These are phyloP conservation scores for Sinotaia quadrata DNA, from an alignment of 2,888 invertebrate species.

Conservation along the genomic window DNA sequence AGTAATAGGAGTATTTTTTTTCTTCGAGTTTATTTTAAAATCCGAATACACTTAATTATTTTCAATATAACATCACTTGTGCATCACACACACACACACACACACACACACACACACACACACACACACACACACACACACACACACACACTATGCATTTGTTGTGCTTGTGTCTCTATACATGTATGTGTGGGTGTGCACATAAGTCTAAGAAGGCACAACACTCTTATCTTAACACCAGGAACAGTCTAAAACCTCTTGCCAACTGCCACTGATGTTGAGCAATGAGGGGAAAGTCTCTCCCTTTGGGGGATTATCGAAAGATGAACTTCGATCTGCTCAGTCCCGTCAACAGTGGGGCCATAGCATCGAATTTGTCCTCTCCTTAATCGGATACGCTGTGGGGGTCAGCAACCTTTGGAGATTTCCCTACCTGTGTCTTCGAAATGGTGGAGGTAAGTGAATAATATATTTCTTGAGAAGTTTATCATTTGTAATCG, in stretches of 20 bases:
- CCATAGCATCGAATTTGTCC: slow-evolving; percentile 72
- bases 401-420: slow-evolving; percentile 56
- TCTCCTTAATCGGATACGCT: slow-evolving; percentile 55
- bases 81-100: background rate
- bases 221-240: background rate
- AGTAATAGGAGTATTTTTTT: background rate
- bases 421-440: slow-evolving; percentile 54
- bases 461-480: too few species aligned
- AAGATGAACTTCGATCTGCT: slow-evolving; percentile 91
- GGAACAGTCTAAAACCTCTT: too few species aligned
- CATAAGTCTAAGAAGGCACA: too few species aligned
- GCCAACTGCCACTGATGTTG: slow-evolving; percentile 91
- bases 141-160: slow-evolving; percentile 1
- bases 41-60: background rate
- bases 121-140: slow-evolving; percentile 1
- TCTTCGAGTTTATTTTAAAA: background rate
- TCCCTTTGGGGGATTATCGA: too few species aligned
- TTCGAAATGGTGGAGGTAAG: slow-evolving; percentile 56
- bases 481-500: too few species aligned
- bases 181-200: background rate
- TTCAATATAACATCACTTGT: background rate
- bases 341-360: slow-evolving; percentile 74
- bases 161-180: background rate
- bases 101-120: slow-evolving; percentile 1
- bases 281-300: slow-evolving; percentile 93